These are phyloP conservation scores for Mionectes olivaceus DNA, from an alignment of 2,797 vertebrate species.

Conservation along the genomic window DNA sequence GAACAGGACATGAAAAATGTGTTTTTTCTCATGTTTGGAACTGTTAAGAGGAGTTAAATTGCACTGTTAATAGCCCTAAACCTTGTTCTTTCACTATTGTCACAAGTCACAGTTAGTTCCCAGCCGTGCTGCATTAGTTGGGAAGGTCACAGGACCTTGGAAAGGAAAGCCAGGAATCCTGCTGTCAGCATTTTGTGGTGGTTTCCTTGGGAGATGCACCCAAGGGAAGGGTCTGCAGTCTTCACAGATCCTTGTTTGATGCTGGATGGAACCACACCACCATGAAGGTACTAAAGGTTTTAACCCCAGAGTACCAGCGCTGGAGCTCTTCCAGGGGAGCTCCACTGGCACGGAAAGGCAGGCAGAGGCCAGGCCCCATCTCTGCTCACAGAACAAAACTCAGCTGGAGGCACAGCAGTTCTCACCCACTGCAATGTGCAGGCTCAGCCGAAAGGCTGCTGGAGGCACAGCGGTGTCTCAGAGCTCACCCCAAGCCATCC, in stretches of 20 bases:
- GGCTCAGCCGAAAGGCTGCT: neutral
- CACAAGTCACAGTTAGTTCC: conserved; percentile 1
- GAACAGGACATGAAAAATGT: neutral
- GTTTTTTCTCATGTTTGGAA: conserved; percentile 5
- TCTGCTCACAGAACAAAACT: neutral
- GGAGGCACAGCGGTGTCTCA: neutral
- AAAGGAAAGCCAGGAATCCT: neutral
- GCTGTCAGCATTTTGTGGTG: neutral
- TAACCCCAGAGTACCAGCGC: neutral
- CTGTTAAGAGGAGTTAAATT: conserved; percentile 61
- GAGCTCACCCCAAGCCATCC: neutral
- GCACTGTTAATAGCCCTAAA: conserved; percentile 64
- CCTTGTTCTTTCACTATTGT: conserved; percentile 26
- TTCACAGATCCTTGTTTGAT: neutral
- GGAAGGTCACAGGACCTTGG: conserved; percentile 24
- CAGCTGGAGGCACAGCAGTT: neutral
- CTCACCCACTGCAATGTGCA: rapidly evolving
- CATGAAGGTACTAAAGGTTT: neutral
- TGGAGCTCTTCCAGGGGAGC: neutral
- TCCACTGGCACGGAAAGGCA: neutral
- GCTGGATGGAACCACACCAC: neutral
- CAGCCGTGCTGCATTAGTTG: neutral
- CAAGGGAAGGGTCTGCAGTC: neutral
- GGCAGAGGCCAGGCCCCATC: neutral
- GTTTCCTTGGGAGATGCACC: neutral